Evolutionary conservation across 1,140 invertebrate genomes (phyloP), one percentile per base, ranked within the genome.

Genomic region (Pseudomyrmex cubaensis): DNA sequence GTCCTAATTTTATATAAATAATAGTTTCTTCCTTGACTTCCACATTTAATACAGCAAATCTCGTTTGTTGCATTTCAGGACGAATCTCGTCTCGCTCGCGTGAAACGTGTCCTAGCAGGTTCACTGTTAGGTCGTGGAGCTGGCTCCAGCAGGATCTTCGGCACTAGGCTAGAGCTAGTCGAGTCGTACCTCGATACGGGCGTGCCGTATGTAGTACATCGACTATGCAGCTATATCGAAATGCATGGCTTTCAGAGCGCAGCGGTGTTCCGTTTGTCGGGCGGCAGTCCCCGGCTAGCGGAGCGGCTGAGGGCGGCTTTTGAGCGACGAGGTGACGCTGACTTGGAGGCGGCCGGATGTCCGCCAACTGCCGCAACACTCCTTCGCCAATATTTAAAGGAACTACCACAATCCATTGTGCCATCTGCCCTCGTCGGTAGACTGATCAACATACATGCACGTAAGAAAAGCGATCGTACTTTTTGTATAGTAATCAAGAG

Each of bases 331-430:
- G 94, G 94, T 7, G 95, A 95, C 80, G 94, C 94, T 44, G 94
- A 95, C 85, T 90, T 95, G 48, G 95, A 95, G 62, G 89, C 86
- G 22, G 92, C 92, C 4, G 92, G 90, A 8, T 95, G 94, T 83
- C 94, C 94, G 7, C 90, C 93, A 12, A 93, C 94, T 1, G 94
- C 94, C 15, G 95, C 94, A 5, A 93, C 94, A 7, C 90, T 95
- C 61, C 92, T 95, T 46, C 92, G 94, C 22, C 92, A 95, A 46
- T 95, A 95, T 90, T 89, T 95, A 20, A 93, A 94, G 78, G 95
- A 95, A 86, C 85, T 95, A 62, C 95, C 95, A 13, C 92, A 95
- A 85, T 94, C 95, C 66, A 89, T 95, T 22, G 92, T 95, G 22
- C 89, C 93, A 20, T 90, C 93, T 2, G 85, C 90, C 22, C 87